phyloP scores from a whole-genome alignment of 2,797 vertebrate species.

The Sylvilagus floridanus region DNA sequence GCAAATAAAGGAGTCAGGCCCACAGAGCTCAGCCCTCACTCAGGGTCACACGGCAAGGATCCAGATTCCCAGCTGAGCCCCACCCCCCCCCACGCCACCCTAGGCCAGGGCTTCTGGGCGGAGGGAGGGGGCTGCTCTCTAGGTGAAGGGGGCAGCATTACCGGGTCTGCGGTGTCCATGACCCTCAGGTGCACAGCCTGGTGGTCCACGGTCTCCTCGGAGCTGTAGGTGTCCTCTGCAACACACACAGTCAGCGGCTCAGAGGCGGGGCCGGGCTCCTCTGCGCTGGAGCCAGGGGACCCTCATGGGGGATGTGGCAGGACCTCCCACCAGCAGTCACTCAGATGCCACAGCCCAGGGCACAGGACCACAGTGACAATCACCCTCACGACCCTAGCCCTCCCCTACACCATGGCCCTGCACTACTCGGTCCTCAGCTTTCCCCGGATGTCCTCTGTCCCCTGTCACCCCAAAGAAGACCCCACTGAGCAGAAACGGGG shows the following conservation, averaged over 20 bases:
- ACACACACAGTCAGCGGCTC: conserved; percentile 52
- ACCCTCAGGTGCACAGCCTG: conserved; percentile 93
- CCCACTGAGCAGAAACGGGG: too few species aligned
- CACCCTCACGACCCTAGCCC: too few species aligned
- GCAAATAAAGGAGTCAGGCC: conserved; percentile 21
- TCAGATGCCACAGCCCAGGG: neutral
- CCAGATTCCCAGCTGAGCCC: neutral
- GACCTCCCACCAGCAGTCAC: neutral
- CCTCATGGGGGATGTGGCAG: neutral
- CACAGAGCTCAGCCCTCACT: neutral
- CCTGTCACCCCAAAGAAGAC: too few species aligned
- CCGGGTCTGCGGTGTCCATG: conserved; percentile 97
- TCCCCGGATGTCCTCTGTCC: too few species aligned
- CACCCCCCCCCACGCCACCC: too few species aligned
- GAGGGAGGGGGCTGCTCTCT: neutral
- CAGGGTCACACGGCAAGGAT: neutral
- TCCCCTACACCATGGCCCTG: too few species aligned
- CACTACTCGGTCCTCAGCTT: too few species aligned
- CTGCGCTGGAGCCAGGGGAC: neutral
- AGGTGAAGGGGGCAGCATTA: conserved; percentile 76
- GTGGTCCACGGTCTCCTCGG: conserved; percentile 94
- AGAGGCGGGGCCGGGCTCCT: neutral
- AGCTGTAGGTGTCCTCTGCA: conserved; percentile 95
- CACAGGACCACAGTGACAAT: neutral
- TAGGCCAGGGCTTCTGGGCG: neutral